A percentile compares a stretch with the other conserved stretches of the same genome.
Conservation (phyloP, 2,888 invertebrate genomes). For the Rhingia campestris region DNA sequence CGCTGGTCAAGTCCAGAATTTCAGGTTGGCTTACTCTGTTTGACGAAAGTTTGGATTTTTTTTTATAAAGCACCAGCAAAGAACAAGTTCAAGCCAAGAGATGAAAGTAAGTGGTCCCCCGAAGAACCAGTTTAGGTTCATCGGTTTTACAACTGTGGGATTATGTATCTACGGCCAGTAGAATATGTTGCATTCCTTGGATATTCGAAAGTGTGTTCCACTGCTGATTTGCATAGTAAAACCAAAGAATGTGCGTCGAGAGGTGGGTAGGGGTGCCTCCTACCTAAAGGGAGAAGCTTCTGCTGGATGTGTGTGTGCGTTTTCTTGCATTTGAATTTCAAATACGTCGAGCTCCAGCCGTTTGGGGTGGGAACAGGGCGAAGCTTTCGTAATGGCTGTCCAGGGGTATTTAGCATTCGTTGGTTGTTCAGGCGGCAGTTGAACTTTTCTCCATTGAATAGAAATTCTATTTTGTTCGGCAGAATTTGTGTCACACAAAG, state of each 20-base stretch:
- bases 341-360: slow-evolving; percentile 20
- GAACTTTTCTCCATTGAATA: slow-evolving; percentile 1
- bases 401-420: slow-evolving; percentile 24
- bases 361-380: slow-evolving; percentile 17
- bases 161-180: neutral
- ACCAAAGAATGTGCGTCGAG: neutral
- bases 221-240: slow-evolving; percentile 37
- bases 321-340: slow-evolving; percentile 54
- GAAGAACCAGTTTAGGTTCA: slow-evolving; percentile 16
- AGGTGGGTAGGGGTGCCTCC: slow-evolving; percentile 16
- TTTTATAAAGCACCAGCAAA: neutral
- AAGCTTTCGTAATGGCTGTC: slow-evolving; percentile 30
- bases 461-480: neutral
- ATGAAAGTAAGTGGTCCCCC: slow-evolving; percentile 7
- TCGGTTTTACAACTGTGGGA: neutral
- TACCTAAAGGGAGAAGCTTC: slow-evolving; percentile 10
- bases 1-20: slow-evolving; percentile 3
- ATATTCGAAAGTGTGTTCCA: neutral
- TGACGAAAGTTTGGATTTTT: slow-evolving; percentile 3
- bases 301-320: slow-evolving; percentile 19
- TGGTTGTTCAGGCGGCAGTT: slow-evolving; percentile 1
- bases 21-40: slow-evolving; percentile 3
- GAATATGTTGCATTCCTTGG: slow-evolving; percentile 9
- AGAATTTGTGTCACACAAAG: slow-evolving; percentile 14
- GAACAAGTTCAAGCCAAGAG: slow-evolving; percentile 23